Conservation (phyloP, 2,888 invertebrate species). For the Oscheius sp. region DNA sequence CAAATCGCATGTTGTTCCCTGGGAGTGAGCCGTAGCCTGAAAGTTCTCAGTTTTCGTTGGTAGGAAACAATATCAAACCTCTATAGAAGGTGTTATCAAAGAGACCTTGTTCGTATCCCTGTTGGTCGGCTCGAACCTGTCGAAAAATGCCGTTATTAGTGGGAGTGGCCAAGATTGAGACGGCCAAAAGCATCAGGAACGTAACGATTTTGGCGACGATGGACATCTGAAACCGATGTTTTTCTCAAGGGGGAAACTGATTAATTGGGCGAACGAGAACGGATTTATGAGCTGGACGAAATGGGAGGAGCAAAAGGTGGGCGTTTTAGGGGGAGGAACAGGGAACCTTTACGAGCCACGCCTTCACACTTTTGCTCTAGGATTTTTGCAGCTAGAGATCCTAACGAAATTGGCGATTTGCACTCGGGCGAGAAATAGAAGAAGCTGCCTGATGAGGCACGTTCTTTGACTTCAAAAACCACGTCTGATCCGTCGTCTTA, state of each 20-base stretch:
- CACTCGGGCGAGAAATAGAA: not conserved
- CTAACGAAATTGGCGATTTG: not conserved
- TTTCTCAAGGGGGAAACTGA: too few species aligned
- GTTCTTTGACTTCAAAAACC: too few species aligned
- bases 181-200: not conserved
- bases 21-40: slow-evolving; percentile 20
- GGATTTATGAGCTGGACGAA: not conserved
- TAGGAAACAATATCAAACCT: slow-evolving; percentile 7
- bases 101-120: slow-evolving; percentile 34
- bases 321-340: not conserved
- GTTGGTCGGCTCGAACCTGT: slow-evolving; percentile 33
- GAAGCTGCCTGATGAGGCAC: too few species aligned
- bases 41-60: not conserved
- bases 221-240: slow-evolving; percentile 7
- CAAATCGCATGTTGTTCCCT: slow-evolving; percentile 25
- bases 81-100: slow-evolving; percentile 51
- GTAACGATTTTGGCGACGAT: not conserved
- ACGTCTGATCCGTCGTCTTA: too few species aligned
- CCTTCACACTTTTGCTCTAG: not conserved
- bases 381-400: not conserved
- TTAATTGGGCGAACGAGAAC: not conserved
- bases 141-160: not conserved
- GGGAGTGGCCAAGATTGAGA: slow-evolving; percentile 1
- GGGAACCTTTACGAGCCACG: not conserved
- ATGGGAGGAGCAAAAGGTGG: not conserved